Evolutionary conservation across 2,113 vertebrate genomes (phyloP).

Genomic region (Bombycilla garrulus): DNA sequence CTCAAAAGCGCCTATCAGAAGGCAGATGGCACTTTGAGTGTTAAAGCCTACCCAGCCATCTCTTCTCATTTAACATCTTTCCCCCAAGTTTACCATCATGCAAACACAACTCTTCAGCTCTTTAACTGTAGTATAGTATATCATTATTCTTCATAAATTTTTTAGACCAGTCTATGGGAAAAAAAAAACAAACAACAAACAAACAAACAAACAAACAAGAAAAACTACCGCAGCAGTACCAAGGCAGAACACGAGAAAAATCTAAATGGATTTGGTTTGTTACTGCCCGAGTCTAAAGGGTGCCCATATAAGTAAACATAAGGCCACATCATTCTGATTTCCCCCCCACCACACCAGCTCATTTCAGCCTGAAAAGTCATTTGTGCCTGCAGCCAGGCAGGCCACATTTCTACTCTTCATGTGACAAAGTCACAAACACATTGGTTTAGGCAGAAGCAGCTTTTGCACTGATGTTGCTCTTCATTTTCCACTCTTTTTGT

Average conservation of each 20-base stretch:
- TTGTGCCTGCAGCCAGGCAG: neutral
- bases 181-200: neutral
- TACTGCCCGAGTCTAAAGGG: neutral
- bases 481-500: constrained; percentile 45
- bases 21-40: neutral
- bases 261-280: neutral
- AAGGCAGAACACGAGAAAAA: neutral
- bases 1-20: neutral
- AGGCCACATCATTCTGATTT: neutral
- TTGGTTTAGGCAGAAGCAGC: constrained; percentile 36
- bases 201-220: neutral
- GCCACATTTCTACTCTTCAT: constrained; percentile 7
- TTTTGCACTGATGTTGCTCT: constrained; percentile 35
- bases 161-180: neutral
- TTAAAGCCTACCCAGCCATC: neutral
- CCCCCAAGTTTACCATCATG: neutral
- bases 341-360: neutral
- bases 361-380: neutral
- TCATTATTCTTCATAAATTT: neutral
- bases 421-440: constrained; percentile 9
- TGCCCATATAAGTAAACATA: neutral
- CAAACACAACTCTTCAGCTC: neutral
- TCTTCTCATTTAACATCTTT: neutral
- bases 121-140: neutral
- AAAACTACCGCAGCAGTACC: neutral